Percentiles rank a stretch among this genome's conserved stretches.
Conservation (phyloP, 2,888 invertebrate species). For the Leptogaster cylindrica region DNA sequence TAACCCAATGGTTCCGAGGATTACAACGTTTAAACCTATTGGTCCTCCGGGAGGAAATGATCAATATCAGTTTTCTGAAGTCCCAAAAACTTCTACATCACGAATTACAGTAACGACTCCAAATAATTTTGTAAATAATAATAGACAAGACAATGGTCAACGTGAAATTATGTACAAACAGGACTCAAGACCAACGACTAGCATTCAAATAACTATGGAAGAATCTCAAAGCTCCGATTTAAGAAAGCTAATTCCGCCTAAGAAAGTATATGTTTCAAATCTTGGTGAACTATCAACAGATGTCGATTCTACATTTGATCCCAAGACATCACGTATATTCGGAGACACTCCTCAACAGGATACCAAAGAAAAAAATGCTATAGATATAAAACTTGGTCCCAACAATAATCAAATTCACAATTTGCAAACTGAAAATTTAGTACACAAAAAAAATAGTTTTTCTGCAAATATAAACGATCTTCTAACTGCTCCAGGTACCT, state of each 20-base stretch:
- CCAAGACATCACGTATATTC: conserved; percentile 56
- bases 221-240: conserved; percentile 9
- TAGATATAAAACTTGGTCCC: not conserved
- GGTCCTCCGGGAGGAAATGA: too few species aligned
- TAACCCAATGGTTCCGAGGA: not conserved
- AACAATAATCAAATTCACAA: not conserved
- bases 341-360: conserved; percentile 5
- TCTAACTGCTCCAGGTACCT: not conserved
- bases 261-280: conserved; percentile 57
- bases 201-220: conserved; percentile 12
- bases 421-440: conserved; percentile 19
- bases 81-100: not conserved
- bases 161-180: not conserved
- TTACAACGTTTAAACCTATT: conserved; percentile 14
- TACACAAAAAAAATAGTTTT: conserved; percentile 34
- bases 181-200: conserved; percentile 3
- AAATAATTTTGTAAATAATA: not conserved
- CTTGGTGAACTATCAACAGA: conserved; percentile 60
- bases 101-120: not conserved
- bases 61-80: not conserved
- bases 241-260: not conserved
- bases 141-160: not conserved
- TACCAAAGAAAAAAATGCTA: not conserved
- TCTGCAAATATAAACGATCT: conserved; percentile 40
- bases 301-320: conserved; percentile 56